These are phyloP conservation scores for Penaeus chinensis DNA, from an alignment of 1,140 invertebrate species.

Conservation along the genomic window DNA sequence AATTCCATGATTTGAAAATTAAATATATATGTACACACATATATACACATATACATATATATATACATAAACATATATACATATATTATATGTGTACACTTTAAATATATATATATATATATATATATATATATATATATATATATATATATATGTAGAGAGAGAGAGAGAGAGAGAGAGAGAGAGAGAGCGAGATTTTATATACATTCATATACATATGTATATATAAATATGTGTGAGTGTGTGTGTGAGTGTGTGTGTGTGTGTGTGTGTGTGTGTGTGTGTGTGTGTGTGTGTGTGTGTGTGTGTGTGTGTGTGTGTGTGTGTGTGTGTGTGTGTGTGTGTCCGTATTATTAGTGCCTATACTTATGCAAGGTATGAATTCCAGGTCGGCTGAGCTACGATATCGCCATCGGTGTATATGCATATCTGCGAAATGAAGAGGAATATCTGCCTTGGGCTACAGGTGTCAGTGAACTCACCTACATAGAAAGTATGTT, in stretches of 20 bases:
- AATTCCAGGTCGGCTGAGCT: not conserved
- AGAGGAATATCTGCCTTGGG: constrained; percentile 29
- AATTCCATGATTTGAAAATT: too few relatives aligned
- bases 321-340: not conserved
- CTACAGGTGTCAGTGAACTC: constrained; percentile 69
- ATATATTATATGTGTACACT: not conserved
- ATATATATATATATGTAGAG: not conserved
- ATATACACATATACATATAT: too few relatives aligned
- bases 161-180: too few relatives aligned
- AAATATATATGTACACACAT: too few relatives aligned
- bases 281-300: not conserved
- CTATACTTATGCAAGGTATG: too few relatives aligned
- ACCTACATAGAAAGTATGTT: constrained; percentile 45
- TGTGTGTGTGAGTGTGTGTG: not conserved
- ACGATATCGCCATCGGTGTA: constrained; percentile 4
- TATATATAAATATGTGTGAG: not conserved
- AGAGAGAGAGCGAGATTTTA: too few relatives aligned
- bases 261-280: not conserved
- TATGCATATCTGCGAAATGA: constrained; percentile 26
- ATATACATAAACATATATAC: constrained; percentile 32
- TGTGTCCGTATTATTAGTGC: not conserved
- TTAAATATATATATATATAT: not conserved
- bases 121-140: not conserved
- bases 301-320: not conserved
- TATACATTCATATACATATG: not conserved